Base-by-base conservation (phyloP, 2,113 vertebrate species). In the Oreocharis arfaki region DNA sequence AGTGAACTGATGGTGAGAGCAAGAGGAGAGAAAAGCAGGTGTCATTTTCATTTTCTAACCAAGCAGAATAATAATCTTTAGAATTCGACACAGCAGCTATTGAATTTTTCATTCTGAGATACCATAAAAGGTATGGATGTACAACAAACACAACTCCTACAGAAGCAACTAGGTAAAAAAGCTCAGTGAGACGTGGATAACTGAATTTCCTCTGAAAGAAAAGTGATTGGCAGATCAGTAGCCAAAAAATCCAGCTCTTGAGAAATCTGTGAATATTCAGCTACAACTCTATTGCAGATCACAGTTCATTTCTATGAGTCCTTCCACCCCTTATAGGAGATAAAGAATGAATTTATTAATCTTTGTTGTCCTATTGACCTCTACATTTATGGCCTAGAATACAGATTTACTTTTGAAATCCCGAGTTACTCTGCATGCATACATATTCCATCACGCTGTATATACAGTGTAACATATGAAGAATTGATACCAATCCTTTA, bases 31-130 rank as follows among this genome's bases (percentile, higher is more conserved):
- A 71, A 94, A 90, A 95, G 61, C 0, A 0, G 13, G 11, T 50
- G 44, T 83, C 78, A 13, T 87, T 89, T 93, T 91, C 47, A 79
- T 92, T 95, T 89, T 84, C 87, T 37, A 85, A 96, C 89, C 92
- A 94, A 93, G 53, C 37, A 23, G 88, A 93, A 87, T 86, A 81
- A 90, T 71, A 41, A 92, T 83, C 47, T 88, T 89, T 52, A 68
- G 60, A 90, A 93, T 96, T 95, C 65, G 73, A 24, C 39, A 30
- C 12, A 37, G 87, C 39, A 93, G 60, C 64, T 90, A 52, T 76
- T 94, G 79, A 89, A 53, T 78, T 55, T 78, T 90, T 92, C 78
- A 64, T 94, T 83, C 88, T 57, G 41, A 70, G 75, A 47, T 77
- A 52, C 35, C 28, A 27, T 59, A 61, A 78, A 92, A 92, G 77